Conservation (phyloP, 1,140 invertebrate genomes). For the Pseudomyrmex pallidus region DNA sequence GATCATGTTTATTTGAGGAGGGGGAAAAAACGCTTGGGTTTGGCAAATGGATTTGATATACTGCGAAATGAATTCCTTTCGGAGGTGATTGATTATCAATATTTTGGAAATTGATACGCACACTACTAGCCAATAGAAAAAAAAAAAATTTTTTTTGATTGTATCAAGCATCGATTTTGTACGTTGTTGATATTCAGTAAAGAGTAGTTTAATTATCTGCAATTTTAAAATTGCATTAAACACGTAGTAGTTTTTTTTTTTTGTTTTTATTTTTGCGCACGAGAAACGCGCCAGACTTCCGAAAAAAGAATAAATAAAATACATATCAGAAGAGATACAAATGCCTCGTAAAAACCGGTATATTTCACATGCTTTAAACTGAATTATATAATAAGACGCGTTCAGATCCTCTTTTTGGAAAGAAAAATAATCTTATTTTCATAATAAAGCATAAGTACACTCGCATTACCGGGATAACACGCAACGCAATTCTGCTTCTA, state of each 20-base stretch:
- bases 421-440: not conserved
- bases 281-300: too few relatives aligned
- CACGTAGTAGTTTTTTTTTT: not conserved
- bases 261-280: too few relatives aligned
- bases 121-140: not conserved
- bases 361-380: not conserved
- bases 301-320: too few relatives aligned
- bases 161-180: slow-evolving; percentile 1
- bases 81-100: slow-evolving; percentile 38
- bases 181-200: not conserved
- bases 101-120: slow-evolving; percentile 2
- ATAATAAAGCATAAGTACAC: not conserved
- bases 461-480: slow-evolving; percentile 5
- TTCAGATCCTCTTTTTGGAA: too few relatives aligned
- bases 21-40: not conserved
- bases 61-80: not conserved
- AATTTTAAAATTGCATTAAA: not conserved
- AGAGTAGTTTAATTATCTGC: slow-evolving; percentile 2
- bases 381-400: not conserved
- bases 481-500: not conserved
- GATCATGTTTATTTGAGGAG: too few relatives aligned
- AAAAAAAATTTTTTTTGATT: slow-evolving; percentile 20
- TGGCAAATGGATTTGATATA: slow-evolving; percentile 16
- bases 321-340: too few relatives aligned
- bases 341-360: too few relatives aligned